Base-by-base conservation (phyloP, 2,797 vertebrate species). In the Chiloscyllium punctatum region DNA sequence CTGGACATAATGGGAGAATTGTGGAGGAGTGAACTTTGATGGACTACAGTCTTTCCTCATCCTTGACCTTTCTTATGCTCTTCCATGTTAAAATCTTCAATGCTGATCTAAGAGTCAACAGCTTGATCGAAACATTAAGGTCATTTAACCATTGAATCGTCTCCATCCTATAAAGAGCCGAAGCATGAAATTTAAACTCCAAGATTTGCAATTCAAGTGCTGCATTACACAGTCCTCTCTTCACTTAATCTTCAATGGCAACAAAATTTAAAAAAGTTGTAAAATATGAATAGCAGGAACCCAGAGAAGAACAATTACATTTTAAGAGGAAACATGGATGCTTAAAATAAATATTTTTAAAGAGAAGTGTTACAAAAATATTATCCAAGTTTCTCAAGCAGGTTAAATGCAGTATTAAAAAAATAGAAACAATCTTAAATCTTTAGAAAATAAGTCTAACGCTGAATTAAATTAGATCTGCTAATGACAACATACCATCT, bases 381-480 rank as follows among this genome's bases (percentile, higher is more conserved):
- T 62, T 57, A 84, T 84, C 82, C 88, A 92, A 92, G 62, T 92
- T 92, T 92, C 42, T 42, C 42, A 92, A 42, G 62, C 90, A 69
- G 66, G 71, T 95, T 74, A 95, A 53, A 74, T 94, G 33, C 53
- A 23, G 13, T 77, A 95, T 95, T 95, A 77, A 95, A 84, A 74
- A 95, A 95, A 95, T 95, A 95, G 94, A 95, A 69, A 95, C 30
- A 95, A 95, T 95, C 71, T 94, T 74, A 74, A 48, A 74, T 72
- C 71, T 66, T 91, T 91, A 91, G 88, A 91, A 57, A 33, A 30
- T 91, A 30, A 33, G 88, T 91, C 53, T 18, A 53, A 48, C 53
- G 66, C 94, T 53, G 69, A 72, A 95, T 95, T 95, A 95, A 95
- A 77, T 91, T 62, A 91, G 53, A 15, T 74, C 48, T n/a, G 72